Conservation (phyloP, 2,888 invertebrate species). For the Agapostemon virescens region DNA sequence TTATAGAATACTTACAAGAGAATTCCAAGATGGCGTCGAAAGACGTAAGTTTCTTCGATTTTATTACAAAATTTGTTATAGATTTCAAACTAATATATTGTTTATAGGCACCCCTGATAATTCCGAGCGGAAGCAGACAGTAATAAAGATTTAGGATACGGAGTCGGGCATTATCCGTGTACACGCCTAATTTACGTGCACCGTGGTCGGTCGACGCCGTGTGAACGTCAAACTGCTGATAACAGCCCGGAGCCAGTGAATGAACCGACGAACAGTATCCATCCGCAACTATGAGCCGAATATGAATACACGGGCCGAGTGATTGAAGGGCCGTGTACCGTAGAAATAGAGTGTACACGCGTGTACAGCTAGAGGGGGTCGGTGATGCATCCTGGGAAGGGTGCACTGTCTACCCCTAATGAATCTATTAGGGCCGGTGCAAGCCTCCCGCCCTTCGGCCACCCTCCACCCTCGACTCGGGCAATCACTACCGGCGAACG, state of each 20-base stretch:
- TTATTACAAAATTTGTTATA: too few relatives aligned
- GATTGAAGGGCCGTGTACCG: conserved; percentile 36
- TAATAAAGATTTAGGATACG: not conserved
- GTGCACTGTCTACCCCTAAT: conserved; percentile 72
- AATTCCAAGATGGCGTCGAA: too few relatives aligned
- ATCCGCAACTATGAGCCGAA: conserved; percentile 42
- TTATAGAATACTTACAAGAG: too few relatives aligned
- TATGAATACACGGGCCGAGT: conserved; percentile 45
- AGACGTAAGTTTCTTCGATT: too few relatives aligned
- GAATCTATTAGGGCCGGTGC: conserved; percentile 75
- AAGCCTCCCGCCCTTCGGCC: conserved; percentile 47
- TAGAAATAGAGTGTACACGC: conserved; percentile 51
- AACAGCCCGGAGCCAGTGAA: conserved; percentile 26
- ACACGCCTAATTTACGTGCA: not conserved
- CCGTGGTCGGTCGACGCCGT: not conserved
- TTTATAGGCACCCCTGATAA: too few relatives aligned
- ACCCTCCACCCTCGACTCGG: conserved; percentile 27
- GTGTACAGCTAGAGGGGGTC: conserved; percentile 57
- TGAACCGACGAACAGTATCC: conserved; percentile 31
- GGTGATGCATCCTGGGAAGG: conserved; percentile 64
- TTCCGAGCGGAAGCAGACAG: not conserved
- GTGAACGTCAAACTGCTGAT: conserved; percentile 26
- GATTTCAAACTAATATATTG: too few relatives aligned
- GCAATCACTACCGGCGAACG: conserved; percentile 73
- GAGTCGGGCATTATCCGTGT: not conserved